phyloP scores from a whole-genome alignment of 2,888 invertebrate species.

The Pegoplata infirma region DNA sequence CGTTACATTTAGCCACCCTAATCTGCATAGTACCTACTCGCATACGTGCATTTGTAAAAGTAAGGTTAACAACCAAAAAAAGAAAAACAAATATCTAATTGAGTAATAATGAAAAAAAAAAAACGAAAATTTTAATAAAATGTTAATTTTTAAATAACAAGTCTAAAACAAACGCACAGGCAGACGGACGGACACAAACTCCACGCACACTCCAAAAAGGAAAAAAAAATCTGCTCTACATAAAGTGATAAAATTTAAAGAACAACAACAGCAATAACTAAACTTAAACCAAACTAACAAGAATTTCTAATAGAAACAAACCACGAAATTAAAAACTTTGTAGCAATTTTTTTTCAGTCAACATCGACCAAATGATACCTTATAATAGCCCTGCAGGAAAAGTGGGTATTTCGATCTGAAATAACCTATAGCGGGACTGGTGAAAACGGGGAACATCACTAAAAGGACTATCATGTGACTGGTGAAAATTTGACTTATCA shows the following conservation, averaged over 20 bases:
- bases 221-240: slow-evolving; percentile 30
- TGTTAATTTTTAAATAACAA: slow-evolving; percentile 33
- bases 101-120: slow-evolving; percentile 28
- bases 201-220: slow-evolving; percentile 14
- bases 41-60: background rate
- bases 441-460: too few species aligned
- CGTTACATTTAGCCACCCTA: background rate
- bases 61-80: slow-evolving; percentile 31
- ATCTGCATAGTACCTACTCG: too few species aligned
- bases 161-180: slow-evolving; percentile 19
- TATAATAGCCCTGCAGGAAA: background rate
- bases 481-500: too few species aligned
- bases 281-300: slow-evolving; percentile 17
- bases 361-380: background rate
- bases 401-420: too few species aligned
- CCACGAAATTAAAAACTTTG: background rate
- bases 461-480: too few species aligned
- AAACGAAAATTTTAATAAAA: slow-evolving; percentile 5
- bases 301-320: slow-evolving; percentile 9
- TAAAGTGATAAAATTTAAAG: slow-evolving; percentile 26
- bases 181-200: slow-evolving; percentile 5
- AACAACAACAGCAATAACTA: slow-evolving; percentile 28
- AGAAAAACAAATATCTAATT: slow-evolving; percentile 22
- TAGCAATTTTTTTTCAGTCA: background rate
- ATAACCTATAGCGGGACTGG: too few species aligned